A percentile compares a stretch with the other conserved stretches of the same genome.
phyloP scores from a whole-genome alignment of 2,888 invertebrate species.

The Lithodes maja region DNA sequence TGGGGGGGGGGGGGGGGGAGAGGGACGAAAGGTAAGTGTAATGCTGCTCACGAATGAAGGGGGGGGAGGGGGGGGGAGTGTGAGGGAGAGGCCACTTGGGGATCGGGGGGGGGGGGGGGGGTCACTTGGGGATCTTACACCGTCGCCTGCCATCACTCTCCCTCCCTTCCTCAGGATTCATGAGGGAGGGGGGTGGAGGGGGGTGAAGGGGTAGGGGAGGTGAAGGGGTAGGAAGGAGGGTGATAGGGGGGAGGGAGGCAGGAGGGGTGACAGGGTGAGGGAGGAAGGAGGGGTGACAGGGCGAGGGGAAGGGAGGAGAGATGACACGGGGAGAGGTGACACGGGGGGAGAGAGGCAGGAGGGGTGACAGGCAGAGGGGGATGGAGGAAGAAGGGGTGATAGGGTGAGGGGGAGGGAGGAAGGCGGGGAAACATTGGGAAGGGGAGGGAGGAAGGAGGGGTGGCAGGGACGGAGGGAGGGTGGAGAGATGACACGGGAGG shows the following conservation, averaged over 20 bases:
- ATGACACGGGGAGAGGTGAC: neutral
- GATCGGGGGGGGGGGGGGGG: neutral
- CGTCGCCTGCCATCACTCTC: no score
- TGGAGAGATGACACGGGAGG: neutral
- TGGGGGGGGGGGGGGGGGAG: neutral
- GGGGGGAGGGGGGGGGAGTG: neutral
- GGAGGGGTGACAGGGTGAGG: neutral
- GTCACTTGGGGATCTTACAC: neutral
- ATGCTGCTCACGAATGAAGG: no score
- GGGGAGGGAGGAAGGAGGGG: neutral
- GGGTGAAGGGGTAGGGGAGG: neutral
- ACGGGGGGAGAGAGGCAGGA: neutral
- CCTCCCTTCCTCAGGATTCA: neutral
- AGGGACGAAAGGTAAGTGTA: neutral
- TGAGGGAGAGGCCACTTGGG: neutral
- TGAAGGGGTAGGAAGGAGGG: neutral
- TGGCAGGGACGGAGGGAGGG: neutral
- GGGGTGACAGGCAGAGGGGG: neutral
- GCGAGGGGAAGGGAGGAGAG: neutral
- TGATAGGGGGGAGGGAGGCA: neutral
- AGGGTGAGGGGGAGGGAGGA: neutral
- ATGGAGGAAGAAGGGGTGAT: neutral
- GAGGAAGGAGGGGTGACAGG: neutral
- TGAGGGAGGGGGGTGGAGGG: neutral
- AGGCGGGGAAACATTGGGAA: neutral